Evolutionary conservation across 2,888 invertebrate species (phyloP), one percentile per base, ranked within the genome.

Genomic region (Tinea pellionella): DNA sequence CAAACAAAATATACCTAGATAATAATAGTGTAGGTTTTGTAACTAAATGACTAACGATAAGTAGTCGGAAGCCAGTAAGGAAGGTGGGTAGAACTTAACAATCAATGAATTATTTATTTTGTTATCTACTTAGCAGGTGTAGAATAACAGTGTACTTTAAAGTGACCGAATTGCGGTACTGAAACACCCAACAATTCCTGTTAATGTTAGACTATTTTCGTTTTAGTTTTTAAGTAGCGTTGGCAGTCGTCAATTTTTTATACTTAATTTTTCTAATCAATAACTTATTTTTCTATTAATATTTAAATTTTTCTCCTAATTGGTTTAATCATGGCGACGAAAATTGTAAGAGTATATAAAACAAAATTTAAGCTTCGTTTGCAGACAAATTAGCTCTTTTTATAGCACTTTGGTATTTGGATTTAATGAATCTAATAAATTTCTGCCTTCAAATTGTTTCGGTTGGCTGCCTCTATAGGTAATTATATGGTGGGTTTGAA

Each of bases 71-170:
- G 37, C 37, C 37, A 37, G n/a, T 37, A 9, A 24, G 2, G 37
- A 37, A 37, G 37, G 37, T 37, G 37, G 37, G 37, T 37, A 37
- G 37, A 37, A 9, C 37, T 37, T 2, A 37, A 12, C n/a, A 9
- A 30, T 30, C 4, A 12, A 37, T 37, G 37, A 12, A 37, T 37
- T 37, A 37, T 37, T 37, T 55, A 59, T 57, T 37, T 55, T 42
- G 55, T 53, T 24, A 51, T 47, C 51, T 37, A 61, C 55, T 61
- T 62, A 51, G 59, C 43, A 59, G 57, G 15, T 59, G 11, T 24
- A 53, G 56, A 60, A 60, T 41, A 53, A 6, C 24, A 47, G 60
- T 61, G 53, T 61, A 11, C 24, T 47, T 41, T 47, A 19, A 7
- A 24, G n/a, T n/a, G n/a, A n/a, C n/a, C n/a, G n/a, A n/a, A n/a